Conservation (phyloP, 2,888 invertebrate genomes). For the Seira ritae region DNA sequence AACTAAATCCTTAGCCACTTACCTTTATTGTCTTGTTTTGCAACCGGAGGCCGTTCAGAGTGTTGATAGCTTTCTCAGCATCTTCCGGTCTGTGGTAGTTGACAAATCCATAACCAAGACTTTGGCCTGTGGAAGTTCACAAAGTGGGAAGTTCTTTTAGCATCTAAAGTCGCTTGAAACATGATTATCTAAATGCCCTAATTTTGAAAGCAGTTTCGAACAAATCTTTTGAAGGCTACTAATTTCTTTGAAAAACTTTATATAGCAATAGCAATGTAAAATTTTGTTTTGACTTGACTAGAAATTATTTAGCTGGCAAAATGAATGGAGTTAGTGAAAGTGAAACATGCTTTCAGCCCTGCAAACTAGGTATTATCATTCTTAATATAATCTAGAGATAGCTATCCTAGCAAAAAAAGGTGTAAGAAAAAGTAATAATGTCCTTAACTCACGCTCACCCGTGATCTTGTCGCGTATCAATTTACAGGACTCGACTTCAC, state of each 20-base stretch:
- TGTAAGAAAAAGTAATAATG: neutral
- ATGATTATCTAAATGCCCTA: neutral
- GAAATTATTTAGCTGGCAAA: too few relatives aligned
- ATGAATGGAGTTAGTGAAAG: too few relatives aligned
- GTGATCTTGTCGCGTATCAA: constrained; percentile 98
- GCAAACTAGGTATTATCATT: constrained; percentile 11
- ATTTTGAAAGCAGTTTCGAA: too few relatives aligned
- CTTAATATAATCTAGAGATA: too few relatives aligned
- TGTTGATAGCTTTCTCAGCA: constrained; percentile 98
- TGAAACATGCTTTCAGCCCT: too few relatives aligned
- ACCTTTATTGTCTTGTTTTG: constrained; percentile 99
- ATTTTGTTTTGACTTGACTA: too few relatives aligned
- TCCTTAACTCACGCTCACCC: constrained; percentile 78
- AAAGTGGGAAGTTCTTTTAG: constrained; percentile 9
- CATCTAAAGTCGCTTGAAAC: neutral
- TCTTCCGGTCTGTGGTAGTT: constrained; percentile 99
- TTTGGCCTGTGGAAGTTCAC: constrained; percentile 84
- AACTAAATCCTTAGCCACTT: constrained; percentile 70
- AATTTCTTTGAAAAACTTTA: too few relatives aligned
- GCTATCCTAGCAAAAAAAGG: neutral
- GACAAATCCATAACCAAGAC: constrained; percentile 99
- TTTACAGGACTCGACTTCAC: constrained; percentile 99
- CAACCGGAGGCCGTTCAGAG: constrained; percentile 96
- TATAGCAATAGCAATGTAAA: too few relatives aligned
- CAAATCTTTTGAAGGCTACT: too few relatives aligned